A percentile compares a stretch with the other conserved stretches of the same genome.
These are phyloP conservation scores for Hypanus sabinus DNA, from an alignment of 2,113 vertebrate species.

Conservation along the genomic window DNA sequence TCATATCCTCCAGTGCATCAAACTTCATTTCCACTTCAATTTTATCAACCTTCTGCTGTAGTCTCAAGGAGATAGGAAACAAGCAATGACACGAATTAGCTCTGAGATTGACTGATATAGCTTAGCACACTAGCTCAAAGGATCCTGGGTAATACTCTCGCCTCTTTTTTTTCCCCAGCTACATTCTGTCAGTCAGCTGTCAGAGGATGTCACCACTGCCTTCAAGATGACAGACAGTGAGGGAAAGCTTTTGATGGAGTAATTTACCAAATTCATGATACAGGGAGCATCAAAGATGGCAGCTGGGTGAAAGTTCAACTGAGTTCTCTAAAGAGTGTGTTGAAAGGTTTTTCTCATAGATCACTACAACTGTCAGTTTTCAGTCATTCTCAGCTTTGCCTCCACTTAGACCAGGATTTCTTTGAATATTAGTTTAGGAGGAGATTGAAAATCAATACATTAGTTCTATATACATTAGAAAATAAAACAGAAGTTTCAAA, in stretches of 20 bases:
- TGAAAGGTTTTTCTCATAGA: constrained; percentile 56
- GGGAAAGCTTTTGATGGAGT: constrained; percentile 66
- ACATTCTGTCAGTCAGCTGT: constrained; percentile 71
- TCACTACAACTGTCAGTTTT: constrained; percentile 50
- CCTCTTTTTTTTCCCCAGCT: constrained; percentile 44
- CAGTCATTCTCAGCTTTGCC: constrained; percentile 28
- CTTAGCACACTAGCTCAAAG: constrained; percentile 70
- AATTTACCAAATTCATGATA: constrained; percentile 68
- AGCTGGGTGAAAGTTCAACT: constrained; percentile 48
- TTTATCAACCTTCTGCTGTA: constrained; percentile 88
- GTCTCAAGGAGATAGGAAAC: constrained; percentile 87
- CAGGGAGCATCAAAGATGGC: constrained; percentile 53
- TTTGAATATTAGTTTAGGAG: neutral
- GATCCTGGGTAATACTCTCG: constrained; percentile 64
- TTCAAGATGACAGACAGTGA: constrained; percentile 56
- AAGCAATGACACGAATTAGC: constrained; percentile 89
- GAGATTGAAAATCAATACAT: neutral
- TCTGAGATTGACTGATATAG: constrained; percentile 84
- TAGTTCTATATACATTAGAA: neutral
- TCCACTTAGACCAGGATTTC: neutral
- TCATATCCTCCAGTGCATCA: constrained; percentile 74
- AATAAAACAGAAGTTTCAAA: constrained; percentile 3
- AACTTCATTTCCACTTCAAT: constrained; percentile 98
- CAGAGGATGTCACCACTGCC: constrained; percentile 57
- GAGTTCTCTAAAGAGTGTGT: constrained; percentile 56